A percentile compares a stretch with the other conserved stretches of the same genome.
These are phyloP conservation scores for Riparia riparia DNA, from an alignment of 2,113 vertebrate species.

Conservation along the genomic window DNA sequence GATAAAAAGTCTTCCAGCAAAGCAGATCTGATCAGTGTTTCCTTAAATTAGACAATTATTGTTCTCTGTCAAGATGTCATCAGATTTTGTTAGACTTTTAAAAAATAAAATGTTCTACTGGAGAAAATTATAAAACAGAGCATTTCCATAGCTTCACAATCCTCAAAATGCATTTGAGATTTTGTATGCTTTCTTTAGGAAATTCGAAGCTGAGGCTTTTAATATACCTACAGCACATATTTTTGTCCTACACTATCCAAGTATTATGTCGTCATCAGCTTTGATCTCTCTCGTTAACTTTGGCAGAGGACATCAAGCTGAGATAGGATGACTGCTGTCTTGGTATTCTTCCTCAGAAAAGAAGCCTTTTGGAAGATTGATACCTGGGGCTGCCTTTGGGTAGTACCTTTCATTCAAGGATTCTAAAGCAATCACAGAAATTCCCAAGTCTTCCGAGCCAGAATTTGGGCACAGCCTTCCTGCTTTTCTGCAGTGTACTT, in stretches of 20 bases:
- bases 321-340: neutral
- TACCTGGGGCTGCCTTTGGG: neutral
- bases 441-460: neutral
- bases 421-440: neutral
- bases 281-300: neutral
- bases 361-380: neutral
- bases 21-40: constrained; percentile 18
- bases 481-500: neutral
- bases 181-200: neutral
- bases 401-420: neutral
- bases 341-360: neutral
- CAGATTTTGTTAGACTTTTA: neutral
- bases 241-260: neutral
- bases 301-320: neutral
- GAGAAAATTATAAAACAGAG: neutral
- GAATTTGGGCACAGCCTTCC: neutral
- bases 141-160: neutral
- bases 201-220: neutral
- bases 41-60: constrained; percentile 30
- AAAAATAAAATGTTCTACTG: neutral
- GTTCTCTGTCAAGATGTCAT: constrained; percentile 11
- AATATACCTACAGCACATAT: neutral
- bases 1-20: constrained; percentile 34
- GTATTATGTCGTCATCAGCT: neutral
- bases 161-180: neutral